Conservation (phyloP, 2,888 invertebrate genomes). For the Papilio gigon region DNA sequence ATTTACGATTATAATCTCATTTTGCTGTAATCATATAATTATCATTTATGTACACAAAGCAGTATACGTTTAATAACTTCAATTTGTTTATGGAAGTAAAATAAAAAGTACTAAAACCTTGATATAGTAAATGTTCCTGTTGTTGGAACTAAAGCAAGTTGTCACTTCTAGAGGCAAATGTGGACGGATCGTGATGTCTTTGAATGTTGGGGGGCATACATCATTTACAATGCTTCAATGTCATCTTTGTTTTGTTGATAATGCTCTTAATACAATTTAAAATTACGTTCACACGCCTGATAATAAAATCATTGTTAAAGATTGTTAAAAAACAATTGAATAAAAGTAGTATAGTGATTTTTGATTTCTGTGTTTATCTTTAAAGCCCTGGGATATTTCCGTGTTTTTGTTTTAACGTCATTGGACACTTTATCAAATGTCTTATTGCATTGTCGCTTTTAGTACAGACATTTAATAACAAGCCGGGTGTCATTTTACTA, state of each 20-base stretch:
- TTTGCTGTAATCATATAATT: not conserved
- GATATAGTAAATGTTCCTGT: not conserved
- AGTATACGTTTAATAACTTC: not conserved
- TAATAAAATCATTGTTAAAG: not conserved
- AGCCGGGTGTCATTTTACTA: constrained; percentile 38
- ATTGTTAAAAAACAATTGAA: not conserved
- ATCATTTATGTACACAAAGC: not conserved
- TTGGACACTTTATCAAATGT: too few relatives aligned
- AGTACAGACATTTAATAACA: constrained; percentile 55
- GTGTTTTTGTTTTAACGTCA: not conserved
- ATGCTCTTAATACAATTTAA: not conserved
- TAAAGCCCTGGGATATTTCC: not conserved
- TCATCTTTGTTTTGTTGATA: not conserved
- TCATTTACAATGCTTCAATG: not conserved
- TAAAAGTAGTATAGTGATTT: too few relatives aligned
- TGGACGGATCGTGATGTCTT: not conserved
- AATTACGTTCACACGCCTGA: not conserved
- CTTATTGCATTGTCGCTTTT: constrained; percentile 6
- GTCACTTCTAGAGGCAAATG: not conserved
- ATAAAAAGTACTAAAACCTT: not conserved
- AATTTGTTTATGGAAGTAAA: not conserved
- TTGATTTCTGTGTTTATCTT: not conserved
- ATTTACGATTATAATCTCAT: not conserved
- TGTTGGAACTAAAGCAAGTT: not conserved
- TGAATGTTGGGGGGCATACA: not conserved